Percentiles rank a stretch among this genome's conserved stretches.
These are phyloP conservation scores for Leptopilina syphax DNA, from an alignment of 2,888 invertebrate species.

Conservation along the genomic window DNA sequence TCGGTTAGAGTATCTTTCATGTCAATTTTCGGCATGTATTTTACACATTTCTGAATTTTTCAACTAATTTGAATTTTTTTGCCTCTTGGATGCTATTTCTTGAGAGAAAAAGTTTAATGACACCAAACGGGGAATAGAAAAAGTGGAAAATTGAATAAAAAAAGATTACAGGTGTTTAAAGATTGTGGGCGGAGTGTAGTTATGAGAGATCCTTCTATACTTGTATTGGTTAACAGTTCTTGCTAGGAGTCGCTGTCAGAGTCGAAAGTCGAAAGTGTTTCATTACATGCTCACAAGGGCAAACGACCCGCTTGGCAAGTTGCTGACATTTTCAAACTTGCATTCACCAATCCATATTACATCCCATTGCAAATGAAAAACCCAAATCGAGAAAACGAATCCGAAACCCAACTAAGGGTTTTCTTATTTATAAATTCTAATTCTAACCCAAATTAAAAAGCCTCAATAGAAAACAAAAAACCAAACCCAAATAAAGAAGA, in stretches of 20 bases:
- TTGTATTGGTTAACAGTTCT: conserved; percentile 24
- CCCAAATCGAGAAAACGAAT: neutral
- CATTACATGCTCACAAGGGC: conserved; percentile 51
- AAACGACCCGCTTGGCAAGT: conserved; percentile 55
- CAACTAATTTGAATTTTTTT: too few species aligned
- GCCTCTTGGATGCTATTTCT: too few species aligned
- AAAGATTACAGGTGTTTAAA: conserved; percentile 20
- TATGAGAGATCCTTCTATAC: conserved; percentile 34
- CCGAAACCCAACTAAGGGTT: too few species aligned
- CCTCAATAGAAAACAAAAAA: too few species aligned
- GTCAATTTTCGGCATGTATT: too few species aligned
- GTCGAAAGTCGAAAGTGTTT: conserved; percentile 53
- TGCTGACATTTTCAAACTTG: conserved; percentile 55
- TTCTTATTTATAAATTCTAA: neutral
- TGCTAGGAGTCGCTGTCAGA: conserved; percentile 25
- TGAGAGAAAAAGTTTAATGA: too few species aligned
- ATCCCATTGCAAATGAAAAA: neutral
- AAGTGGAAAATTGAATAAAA: neutral
- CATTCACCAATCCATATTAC: conserved; percentile 30
- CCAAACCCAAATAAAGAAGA: too few species aligned
- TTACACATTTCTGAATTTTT: too few species aligned
- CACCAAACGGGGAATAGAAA: neutral
- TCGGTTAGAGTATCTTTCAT: too few species aligned
- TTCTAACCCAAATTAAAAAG: too few species aligned
- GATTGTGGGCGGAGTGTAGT: conserved; percentile 31